Percentiles rank a stretch among this genome's conserved stretches.
Conservation (phyloP, 1,140 invertebrate species). For the Eumaeus atala region DNA sequence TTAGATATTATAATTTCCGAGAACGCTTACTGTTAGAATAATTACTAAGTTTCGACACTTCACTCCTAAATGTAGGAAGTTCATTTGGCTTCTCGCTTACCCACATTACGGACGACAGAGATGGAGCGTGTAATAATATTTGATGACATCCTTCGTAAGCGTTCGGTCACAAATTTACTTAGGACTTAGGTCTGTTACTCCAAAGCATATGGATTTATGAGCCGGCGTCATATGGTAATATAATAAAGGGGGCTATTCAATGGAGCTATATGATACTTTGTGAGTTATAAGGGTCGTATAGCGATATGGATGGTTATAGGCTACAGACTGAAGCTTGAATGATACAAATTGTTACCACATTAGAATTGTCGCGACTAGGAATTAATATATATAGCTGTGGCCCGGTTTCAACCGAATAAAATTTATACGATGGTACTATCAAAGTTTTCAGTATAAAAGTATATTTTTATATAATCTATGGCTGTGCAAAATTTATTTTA, state of each 20-base stretch:
- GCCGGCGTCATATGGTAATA: slow-evolving; percentile 28
- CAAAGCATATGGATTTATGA: slow-evolving; percentile 27
- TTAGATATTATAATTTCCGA: slow-evolving; percentile 3
- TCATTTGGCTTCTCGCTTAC: neutral
- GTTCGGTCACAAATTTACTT: slow-evolving; percentile 24
- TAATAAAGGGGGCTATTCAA: slow-evolving; percentile 24
- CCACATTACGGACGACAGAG: neutral
- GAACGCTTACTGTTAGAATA: neutral
- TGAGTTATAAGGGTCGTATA: slow-evolving; percentile 26
- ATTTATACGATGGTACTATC: no score
- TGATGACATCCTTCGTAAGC: neutral
- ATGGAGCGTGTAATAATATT: slow-evolving; percentile 2
- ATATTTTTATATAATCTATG: no score
- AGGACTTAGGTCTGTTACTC: slow-evolving; percentile 24
- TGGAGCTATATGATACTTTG: slow-evolving; percentile 9
- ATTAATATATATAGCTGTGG: no score
- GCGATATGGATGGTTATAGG: no score
- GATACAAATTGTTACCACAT: no score
- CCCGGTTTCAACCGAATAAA: no score
- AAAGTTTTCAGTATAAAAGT: no score
- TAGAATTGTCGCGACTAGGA: no score
- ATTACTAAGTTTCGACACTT: slow-evolving; percentile 2
- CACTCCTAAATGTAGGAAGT: slow-evolving; percentile 2
- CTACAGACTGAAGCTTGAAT: no score
- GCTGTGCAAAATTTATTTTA: no score